phyloP scores from a whole-genome alignment of 2,888 invertebrate genomes.

The Colostygia pectinataria region DNA sequence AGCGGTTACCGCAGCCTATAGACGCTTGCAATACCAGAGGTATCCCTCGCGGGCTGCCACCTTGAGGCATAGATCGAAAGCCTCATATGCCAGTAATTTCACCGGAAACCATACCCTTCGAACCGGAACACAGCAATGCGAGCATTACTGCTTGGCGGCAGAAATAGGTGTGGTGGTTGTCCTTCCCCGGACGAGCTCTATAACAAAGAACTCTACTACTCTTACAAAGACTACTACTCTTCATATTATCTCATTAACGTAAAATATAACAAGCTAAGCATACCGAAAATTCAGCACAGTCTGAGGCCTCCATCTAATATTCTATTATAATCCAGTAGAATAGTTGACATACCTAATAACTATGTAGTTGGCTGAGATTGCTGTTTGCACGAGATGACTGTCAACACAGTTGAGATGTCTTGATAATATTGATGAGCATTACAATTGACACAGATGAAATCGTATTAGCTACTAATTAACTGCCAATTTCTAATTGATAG shows the following conservation, averaged over 20 bases:
- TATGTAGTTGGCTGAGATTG: constrained; percentile 5
- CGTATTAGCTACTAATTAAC: not conserved
- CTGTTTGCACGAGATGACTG: constrained; percentile 15
- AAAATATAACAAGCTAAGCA: constrained; percentile 16
- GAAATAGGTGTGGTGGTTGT: no score
- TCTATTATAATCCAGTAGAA: constrained; percentile 45
- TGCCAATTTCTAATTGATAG: not conserved
- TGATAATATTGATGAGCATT: constrained; percentile 8
- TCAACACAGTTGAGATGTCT: constrained; percentile 15
- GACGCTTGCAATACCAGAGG: no score
- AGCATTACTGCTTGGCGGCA: no score
- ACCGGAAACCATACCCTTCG: no score
- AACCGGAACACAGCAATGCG: no score
- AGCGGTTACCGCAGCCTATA: no score
- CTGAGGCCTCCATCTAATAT: constrained; percentile 43
- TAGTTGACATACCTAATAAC: constrained; percentile 30
- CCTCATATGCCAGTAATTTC: no score
- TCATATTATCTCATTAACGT: not conserved
- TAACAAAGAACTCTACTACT: no score
- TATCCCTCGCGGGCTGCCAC: no score
- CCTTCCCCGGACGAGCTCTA: no score
- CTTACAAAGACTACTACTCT: no score
- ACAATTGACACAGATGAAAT: constrained; percentile 6
- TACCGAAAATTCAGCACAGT: constrained; percentile 15
- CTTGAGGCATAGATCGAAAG: no score